Conservation (phyloP, 2,113 vertebrate species). For the Actinemys pallida region DNA sequence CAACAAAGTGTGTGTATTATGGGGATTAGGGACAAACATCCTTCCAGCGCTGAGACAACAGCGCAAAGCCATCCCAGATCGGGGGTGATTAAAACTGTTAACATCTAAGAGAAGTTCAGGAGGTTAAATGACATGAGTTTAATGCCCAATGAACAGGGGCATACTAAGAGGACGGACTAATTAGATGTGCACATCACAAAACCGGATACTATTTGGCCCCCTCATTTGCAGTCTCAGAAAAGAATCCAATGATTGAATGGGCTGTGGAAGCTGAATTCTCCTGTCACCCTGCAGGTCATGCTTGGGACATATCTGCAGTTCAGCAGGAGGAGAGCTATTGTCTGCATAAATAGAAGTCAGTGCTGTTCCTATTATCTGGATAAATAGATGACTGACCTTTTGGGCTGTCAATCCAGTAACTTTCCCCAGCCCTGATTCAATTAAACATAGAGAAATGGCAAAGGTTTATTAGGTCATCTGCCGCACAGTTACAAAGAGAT, state of each 20-base stretch:
- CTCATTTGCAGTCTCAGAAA: neutral
- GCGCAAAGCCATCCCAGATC: neutral
- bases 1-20: neutral
- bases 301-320: neutral
- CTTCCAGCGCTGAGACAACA: neutral
- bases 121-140: neutral
- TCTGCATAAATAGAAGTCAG: neutral
- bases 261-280: neutral
- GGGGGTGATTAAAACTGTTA: neutral
- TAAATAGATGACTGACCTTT: neutral
- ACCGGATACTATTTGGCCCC: neutral
- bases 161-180: neutral
- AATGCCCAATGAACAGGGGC: neutral
- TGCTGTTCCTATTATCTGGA: neutral
- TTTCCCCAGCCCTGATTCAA: neutral
- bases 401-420: neutral
- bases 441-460: neutral
- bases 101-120: neutral
- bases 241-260: neutral
- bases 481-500: neutral
- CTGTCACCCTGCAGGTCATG: neutral
- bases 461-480: neutral
- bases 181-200: neutral
- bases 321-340: neutral
- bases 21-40: neutral